Base-by-base conservation (phyloP, 2,888 invertebrate genomes). In the Prenolepis imparis region DNA sequence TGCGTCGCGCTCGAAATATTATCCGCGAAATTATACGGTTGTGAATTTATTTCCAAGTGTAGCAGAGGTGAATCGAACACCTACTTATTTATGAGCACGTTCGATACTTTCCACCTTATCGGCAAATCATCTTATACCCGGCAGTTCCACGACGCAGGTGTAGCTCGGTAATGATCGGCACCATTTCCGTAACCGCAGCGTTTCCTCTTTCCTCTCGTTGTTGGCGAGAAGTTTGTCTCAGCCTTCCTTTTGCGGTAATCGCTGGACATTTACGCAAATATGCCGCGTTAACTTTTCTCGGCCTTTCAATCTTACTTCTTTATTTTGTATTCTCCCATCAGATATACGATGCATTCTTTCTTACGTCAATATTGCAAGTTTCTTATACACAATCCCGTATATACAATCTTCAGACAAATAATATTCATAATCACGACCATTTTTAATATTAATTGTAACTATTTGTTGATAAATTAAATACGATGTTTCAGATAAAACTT, bases 61-160 rank as follows among this genome's bases (percentile, higher is more conserved):
- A 44, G 36, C 44, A 32, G 24, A 44, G 59, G 32, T 3, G 70
- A 78, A 70, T 70, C 59, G 70, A 12, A 32, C 44, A 44, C 44
- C 70, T 70, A 70, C 24, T 80, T 80, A 80, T 80, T 80, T 80
- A 80, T 59, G 70, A 48, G 59, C 59, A 12, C 70, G 78, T 70
- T 80, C 70, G 78, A 80, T 80, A 70, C 36, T 70, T 70, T 70
- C 44, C 78, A 36, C 44, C n/a, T 70, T 80, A 80, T 80, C 78
- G 70, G 59, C 18, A 44, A 59, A 80, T 80, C 78, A 80, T 80
- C 78, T 80, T 80, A 70, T 80, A 80, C 78, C 78, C 78, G 78
- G 70, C 78, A 80, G 70, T 80, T 70, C 44, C 59, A 32, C 59
- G 61, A 61, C 70, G 70, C 70, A 80, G 78, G 59, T 80, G 78